phyloP scores from a whole-genome alignment of 2,113 vertebrate species.

The Anthoscopus minutus region DNA sequence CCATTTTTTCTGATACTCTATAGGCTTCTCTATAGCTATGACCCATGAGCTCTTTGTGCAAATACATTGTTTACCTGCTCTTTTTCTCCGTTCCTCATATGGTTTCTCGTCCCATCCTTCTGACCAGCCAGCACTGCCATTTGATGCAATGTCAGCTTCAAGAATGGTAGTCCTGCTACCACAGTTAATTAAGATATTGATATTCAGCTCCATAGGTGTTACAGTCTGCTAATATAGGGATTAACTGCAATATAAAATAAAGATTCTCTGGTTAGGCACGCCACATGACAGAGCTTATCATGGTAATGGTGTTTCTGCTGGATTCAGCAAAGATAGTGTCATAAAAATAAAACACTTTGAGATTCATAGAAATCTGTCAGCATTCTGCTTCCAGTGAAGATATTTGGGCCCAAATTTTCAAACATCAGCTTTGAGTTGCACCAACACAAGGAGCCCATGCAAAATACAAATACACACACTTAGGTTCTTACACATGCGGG shows the following conservation, averaged over 20 bases:
- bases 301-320: neutral
- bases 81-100: neutral
- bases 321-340: slow-evolving; percentile 7
- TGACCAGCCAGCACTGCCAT: neutral
- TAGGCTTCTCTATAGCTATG: neutral
- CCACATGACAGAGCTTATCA: neutral
- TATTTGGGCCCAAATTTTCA: neutral
- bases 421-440: slow-evolving; percentile 38
- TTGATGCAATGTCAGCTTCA: neutral
- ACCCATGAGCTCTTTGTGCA: neutral
- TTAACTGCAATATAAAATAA: neutral
- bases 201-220: neutral
- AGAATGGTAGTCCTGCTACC: neutral
- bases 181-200: neutral
- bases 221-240: neutral
- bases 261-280: neutral
- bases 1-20: neutral
- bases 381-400: slow-evolving; percentile 22
- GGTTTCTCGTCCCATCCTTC: neutral
- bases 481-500: neutral
- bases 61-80: neutral
- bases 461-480: neutral
- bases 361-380: slow-evolving; percentile 47
- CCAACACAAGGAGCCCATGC: neutral
- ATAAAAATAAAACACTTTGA: slow-evolving; percentile 24